Evolutionary conservation across 2,888 invertebrate species (phyloP).

Genomic region (Metellina segmentata): DNA sequence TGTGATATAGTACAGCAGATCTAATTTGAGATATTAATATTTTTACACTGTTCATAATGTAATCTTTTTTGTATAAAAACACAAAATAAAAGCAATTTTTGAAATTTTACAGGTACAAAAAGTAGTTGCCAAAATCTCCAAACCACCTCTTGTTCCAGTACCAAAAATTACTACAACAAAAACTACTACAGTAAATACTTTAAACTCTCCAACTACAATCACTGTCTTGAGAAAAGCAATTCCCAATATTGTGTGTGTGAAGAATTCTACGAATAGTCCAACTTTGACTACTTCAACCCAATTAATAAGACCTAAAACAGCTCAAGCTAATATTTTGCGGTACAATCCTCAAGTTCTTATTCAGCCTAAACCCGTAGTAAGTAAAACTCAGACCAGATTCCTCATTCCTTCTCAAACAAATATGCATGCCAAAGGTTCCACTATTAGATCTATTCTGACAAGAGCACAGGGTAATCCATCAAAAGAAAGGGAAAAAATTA

Average conservation of each 20-base stretch:
- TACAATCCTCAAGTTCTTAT: constrained; percentile 39
- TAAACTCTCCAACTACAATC: not conserved
- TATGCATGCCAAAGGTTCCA: not conserved
- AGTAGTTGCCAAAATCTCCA: no score
- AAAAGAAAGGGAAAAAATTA: constrained; percentile 23
- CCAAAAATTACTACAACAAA: not conserved
- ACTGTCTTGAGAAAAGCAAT: not conserved
- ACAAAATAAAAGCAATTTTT: no score
- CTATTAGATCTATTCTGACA: constrained; percentile 9
- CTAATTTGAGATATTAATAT: no score
- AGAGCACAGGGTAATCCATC: not conserved
- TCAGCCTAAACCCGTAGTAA: not conserved
- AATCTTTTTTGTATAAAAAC: no score
- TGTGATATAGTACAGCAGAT: no score
- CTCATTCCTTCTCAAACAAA: not conserved
- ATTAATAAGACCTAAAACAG: not conserved
- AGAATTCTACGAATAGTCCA: not conserved
- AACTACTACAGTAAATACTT: not conserved
- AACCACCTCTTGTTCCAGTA: no score
- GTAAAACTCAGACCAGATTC: not conserved
- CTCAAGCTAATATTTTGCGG: constrained; percentile 34
- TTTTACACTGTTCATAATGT: no score
- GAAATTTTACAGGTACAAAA: no score
- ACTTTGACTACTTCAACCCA: not conserved
- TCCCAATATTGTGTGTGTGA: constrained; percentile 25